A percentile compares a stretch with the other conserved stretches of the same genome.
Evolutionary conservation across 2,888 invertebrate genomes (phyloP).

Genomic region (Eupeodes latifasciatus): DNA sequence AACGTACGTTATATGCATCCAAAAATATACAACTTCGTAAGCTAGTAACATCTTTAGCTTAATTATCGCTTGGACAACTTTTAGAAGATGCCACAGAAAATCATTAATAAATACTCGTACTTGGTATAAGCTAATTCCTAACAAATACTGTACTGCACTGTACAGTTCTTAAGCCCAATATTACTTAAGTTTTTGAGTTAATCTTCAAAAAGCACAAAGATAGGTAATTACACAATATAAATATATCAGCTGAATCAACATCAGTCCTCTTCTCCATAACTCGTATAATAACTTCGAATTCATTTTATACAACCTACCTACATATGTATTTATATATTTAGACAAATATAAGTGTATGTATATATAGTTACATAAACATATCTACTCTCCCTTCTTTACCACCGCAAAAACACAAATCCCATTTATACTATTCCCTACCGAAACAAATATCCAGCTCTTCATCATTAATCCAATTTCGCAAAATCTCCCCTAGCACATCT

Average conservation of each 20-base stretch:
- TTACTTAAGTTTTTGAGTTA: background rate
- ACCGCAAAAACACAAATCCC: conserved; percentile 43
- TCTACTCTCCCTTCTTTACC: background rate
- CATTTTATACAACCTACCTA: background rate
- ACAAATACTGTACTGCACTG: too few species aligned
- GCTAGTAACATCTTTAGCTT: too few species aligned
- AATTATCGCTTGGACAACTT: too few species aligned
- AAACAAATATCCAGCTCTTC: conserved; percentile 70
- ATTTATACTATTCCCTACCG: conserved; percentile 50
- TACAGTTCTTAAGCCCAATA: too few species aligned
- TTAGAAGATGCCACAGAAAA: too few species aligned
- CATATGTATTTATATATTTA: too few species aligned
- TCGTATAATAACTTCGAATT: conserved; percentile 13
- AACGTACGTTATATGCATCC: too few species aligned
- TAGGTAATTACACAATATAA: background rate
- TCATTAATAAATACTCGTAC: too few species aligned
- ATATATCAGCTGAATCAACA: background rate
- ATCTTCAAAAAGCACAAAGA: background rate
- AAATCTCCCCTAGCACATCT: conserved; percentile 66
- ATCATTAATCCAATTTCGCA: conserved; percentile 73
- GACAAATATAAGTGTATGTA: background rate
- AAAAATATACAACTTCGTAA: too few species aligned
- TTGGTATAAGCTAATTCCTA: too few species aligned
- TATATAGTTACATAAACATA: background rate
- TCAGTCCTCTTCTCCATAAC: background rate